Conservation (phyloP, 2,888 invertebrate genomes). For the Noctua janthina region DNA sequence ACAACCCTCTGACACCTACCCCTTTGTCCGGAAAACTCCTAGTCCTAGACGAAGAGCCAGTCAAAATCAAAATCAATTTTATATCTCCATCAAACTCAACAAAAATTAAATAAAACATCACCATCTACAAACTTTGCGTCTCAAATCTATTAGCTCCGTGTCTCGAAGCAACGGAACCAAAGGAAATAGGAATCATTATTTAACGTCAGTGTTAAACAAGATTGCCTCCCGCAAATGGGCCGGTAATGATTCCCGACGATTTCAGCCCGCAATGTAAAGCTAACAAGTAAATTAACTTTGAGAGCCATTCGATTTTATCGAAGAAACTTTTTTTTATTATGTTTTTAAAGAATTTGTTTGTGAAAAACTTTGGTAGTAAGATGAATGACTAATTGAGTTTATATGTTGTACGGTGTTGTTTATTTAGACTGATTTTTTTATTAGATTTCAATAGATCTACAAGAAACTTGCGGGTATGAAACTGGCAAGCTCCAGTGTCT, state of each 20-base stretch:
- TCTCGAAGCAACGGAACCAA: conserved; percentile 69
- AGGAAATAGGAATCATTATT: conserved; percentile 88
- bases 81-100: neutral
- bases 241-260: conserved; percentile 85
- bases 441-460: neutral
- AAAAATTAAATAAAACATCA: conserved; percentile 31
- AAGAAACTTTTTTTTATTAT: conserved; percentile 49
- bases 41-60: neutral
- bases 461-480: neutral
- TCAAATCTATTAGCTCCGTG: conserved; percentile 63
- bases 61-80: neutral
- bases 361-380: conserved; percentile 13
- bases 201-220: conserved; percentile 87
- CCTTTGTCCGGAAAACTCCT: neutral
- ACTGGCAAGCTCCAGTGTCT: neutral
- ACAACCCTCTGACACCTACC: neutral
- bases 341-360: conserved; percentile 38
- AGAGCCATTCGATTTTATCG: conserved; percentile 64
- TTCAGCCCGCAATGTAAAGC: conserved; percentile 68
- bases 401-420: neutral
- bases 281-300: conserved; percentile 74
- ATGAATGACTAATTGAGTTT: conserved; percentile 13
- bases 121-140: conserved; percentile 40
- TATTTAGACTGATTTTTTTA: neutral
- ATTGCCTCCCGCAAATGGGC: conserved; percentile 84